A percentile compares a stretch with the other conserved stretches of the same genome.
Conservation (phyloP, 2,888 invertebrate genomes). For the Actias luna region DNA sequence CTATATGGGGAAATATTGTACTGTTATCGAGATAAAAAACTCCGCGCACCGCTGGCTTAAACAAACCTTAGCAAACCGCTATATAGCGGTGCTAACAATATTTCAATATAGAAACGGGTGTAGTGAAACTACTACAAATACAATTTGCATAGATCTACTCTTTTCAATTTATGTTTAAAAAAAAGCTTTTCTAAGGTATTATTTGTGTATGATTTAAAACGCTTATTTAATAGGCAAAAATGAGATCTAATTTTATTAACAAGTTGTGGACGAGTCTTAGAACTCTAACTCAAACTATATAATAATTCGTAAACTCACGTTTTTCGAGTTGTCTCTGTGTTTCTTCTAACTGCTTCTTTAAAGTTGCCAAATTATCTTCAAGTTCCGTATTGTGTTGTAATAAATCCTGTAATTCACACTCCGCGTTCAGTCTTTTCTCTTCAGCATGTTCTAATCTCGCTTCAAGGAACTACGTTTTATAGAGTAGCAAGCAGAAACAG, state of each 20-base stretch:
- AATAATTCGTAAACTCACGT: constrained; percentile 52
- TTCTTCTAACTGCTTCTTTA: constrained; percentile 72
- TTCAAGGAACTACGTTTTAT: constrained; percentile 79
- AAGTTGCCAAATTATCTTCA: constrained; percentile 80
- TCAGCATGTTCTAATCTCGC: constrained; percentile 84
- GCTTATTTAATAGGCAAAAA: not conserved
- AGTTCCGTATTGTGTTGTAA: constrained; percentile 85
- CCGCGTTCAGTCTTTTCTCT: constrained; percentile 83
- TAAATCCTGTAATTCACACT: constrained; percentile 82
- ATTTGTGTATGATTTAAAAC: not conserved
- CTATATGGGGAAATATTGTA: no score
- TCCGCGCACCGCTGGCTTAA: no score
- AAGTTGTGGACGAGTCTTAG: not conserved
- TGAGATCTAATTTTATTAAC: not conserved
- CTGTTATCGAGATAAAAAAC: no score
- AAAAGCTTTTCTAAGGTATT: not conserved
- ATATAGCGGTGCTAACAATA: no score
- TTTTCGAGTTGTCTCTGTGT: constrained; percentile 58
- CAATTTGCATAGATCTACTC: no score
- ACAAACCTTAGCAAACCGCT: no score
- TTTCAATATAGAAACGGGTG: no score
- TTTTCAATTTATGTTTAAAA: no score
- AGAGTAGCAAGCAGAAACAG: constrained; percentile 32
- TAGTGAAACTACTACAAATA: no score
- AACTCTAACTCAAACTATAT: not conserved